Conservation (phyloP, 2,888 invertebrate species). For the Rotaria sp. region DNA sequence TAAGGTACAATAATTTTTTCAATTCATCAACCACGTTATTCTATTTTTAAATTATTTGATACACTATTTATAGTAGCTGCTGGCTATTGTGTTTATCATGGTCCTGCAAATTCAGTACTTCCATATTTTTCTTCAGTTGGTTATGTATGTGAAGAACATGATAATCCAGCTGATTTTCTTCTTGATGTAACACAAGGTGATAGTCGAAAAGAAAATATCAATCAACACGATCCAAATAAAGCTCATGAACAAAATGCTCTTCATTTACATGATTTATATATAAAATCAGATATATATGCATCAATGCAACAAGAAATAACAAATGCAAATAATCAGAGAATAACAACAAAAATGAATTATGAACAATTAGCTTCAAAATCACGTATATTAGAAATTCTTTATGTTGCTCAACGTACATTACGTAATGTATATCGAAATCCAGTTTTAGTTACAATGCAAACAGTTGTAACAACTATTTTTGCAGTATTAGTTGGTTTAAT, state of each 20-base stretch:
- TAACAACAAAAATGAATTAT: neutral
- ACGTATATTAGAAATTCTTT: neutral
- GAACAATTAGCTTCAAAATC: neutral
- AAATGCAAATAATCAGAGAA: neutral
- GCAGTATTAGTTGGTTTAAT: neutral
- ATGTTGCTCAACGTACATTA: slow-evolving; percentile 17
- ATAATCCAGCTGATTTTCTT: slow-evolving; percentile 24
- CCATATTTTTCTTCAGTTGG: neutral
- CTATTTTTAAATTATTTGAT: slow-evolving; percentile 46
- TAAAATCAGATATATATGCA: neutral
- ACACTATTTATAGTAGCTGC: slow-evolving; percentile 48
- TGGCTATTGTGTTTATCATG: slow-evolving; percentile 52
- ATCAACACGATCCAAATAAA: neutral
- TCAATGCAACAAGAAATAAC: neutral
- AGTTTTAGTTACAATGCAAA: neutral
- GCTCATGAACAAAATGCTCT: neutral
- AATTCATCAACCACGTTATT: slow-evolving; percentile 43
- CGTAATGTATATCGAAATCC: neutral
- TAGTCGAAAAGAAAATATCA: neutral
- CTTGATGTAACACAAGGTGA: neutral
- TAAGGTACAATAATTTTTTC: slow-evolving; percentile 54
- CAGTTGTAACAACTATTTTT: neutral
- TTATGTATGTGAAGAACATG: neutral
- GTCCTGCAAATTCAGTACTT: slow-evolving; percentile 43
- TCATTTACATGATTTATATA: neutral